Base-by-base conservation (phyloP, 2,888 invertebrate genomes). In the Drosophila macrospina region DNA sequence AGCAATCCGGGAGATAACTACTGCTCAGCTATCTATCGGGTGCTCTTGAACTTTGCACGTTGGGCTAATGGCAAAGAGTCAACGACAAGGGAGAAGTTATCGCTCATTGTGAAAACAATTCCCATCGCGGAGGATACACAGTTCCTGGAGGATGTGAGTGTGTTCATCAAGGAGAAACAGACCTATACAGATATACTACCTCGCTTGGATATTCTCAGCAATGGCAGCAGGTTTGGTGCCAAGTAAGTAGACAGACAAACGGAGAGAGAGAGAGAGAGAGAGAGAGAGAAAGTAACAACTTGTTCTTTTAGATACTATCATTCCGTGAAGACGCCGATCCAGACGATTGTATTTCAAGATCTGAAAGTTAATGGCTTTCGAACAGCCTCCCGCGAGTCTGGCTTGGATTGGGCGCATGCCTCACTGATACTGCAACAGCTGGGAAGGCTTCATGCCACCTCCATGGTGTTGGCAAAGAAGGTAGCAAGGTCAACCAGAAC, bases 391-490 rank as follows among this genome's bases (percentile, higher is more conserved):
- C 92, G 94, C n/a, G 92, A 93, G 54, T 65, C 88, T 30, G 94
- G 94, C 2, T 90, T 94, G 30, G 94, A 94, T 85, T 90, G 93
- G 70, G 85, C 90, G 0, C 94, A 94, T 76, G 92, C 92, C 62
- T 81, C 91, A 32, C 64, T 93, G 47, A 92, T 94, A 0, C 78
- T 94, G 4, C 91, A 92, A 56, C 93, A 93, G 73, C 86, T 94
- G 71, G 94, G 93, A 0, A 92, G 91, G 62, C 92, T 93, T 71
- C 94, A 94, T 75, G 94, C 93, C 0, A 91, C 93, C 11, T 94
- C 94, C 0, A 92, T 94, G 59, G 92, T 93, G 28, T 77, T 94
- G 50, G 92, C 91, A 55, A 93, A 93, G 78, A 93, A 93, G 92
- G 94, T 88, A 28, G 32, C 26, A 16, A 13, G 4, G 16, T 2